Evolutionary conservation across 1,140 invertebrate genomes (phyloP), one percentile per base, ranked within the genome.

Genomic region (Drosophila tsacasi): DNA sequence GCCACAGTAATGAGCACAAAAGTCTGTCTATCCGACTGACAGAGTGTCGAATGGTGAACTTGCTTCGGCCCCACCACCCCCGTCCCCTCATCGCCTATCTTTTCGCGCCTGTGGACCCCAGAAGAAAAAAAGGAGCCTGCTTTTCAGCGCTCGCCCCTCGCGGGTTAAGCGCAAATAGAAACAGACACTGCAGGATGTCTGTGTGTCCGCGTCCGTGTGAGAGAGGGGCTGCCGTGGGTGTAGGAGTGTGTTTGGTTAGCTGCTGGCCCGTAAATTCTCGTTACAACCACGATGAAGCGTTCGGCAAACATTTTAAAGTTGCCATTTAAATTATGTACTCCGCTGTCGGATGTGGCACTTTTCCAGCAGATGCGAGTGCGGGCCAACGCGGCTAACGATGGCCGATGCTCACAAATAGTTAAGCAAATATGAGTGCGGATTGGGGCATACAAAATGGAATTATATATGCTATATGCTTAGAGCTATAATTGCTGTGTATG

Each of bases 231-330:
- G 75, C 57, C 35, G 25, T 37, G 58, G 23, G 23, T 64, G 75
- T 19, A 15, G 55, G 57, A 59, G 49, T 67, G 63, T 83, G 72
- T 87, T 85, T 82, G 72, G 79, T 66, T 89, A 77, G 71, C 72
- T 86, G 76, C 83, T 83, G 79, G 83, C 83, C 79, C 83, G 85
- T 91, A 91, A 90, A 90, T 90, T 91, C 73, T 74, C 86, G 86
- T 90, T 90, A 90, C 85, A 90, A 85, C 85, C 84, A 80, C 78
- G 40, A 80, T 90, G 79, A 91, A 90, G 85, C 81, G 81, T 80
- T 90, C 61, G 81, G 86, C 69, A 90, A 90, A 90, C 85, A 90
- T 85, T 90, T 90, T 91, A 90, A 90, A 91, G 85, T 91, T 90
- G 64, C 81, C 81, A 90, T 89, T 84, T 84, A 89, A 89, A 83